phyloP scores from a whole-genome alignment of 2,113 vertebrate species.

The Taxidea taxus region DNA sequence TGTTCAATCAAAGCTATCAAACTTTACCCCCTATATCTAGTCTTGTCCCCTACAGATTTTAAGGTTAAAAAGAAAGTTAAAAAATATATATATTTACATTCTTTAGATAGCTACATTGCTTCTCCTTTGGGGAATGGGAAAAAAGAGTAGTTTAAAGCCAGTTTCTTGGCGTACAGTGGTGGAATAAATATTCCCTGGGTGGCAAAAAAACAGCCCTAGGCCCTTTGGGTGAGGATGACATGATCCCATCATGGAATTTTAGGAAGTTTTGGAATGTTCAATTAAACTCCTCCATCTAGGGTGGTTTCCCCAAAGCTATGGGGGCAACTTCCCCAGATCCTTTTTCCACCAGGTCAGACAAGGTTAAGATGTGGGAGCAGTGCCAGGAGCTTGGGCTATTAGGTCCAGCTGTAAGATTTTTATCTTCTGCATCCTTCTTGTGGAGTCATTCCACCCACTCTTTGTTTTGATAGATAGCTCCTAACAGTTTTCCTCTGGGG shows the following conservation, averaged over 20 bases:
- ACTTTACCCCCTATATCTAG: neutral
- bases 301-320: slow-evolving; percentile 2
- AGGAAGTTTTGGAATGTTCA: slow-evolving; percentile 28
- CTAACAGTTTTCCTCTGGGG: neutral
- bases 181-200: neutral
- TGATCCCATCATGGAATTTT: neutral
- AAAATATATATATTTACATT: neutral
- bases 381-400: neutral
- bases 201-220: neutral
- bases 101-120: neutral
- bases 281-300: slow-evolving; percentile 13
- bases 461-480: slow-evolving; percentile 11
- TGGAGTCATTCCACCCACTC: neutral
- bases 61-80: neutral
- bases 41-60: neutral
- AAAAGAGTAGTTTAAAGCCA: neutral
- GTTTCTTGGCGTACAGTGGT: neutral
- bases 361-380: neutral
- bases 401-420: slow-evolving; percentile 38
- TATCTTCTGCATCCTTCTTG: neutral
- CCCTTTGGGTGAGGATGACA: neutral
- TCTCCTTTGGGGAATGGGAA: neutral
- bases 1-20: neutral
- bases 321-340: neutral
- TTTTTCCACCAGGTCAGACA: slow-evolving; percentile 23